Conservation (phyloP, 2,888 invertebrate species). For the Sarcophaga carnaria region DNA sequence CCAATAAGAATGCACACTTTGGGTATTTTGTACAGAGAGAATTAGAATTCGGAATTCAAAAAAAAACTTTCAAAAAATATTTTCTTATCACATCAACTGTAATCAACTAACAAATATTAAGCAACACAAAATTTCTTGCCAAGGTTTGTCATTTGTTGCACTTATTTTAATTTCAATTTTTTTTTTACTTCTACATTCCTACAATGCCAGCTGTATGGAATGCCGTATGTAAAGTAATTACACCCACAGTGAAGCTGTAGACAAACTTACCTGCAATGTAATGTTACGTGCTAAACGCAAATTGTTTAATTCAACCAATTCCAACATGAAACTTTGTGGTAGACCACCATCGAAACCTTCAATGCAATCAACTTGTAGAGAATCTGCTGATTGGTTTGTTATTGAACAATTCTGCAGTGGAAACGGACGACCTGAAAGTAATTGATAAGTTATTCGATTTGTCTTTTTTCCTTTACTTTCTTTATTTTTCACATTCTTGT, state of each 20-base stretch:
- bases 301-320: slow-evolving; percentile 88
- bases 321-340: slow-evolving; percentile 93
- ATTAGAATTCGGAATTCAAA: too few relatives aligned
- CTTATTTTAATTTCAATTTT: background rate
- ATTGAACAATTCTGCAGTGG: slow-evolving; percentile 94
- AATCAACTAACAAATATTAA: slow-evolving; percentile 44
- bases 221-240: background rate
- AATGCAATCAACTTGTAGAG: slow-evolving; percentile 91
- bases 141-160: background rate
- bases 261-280: slow-evolving; percentile 78
- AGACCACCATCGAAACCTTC: slow-evolving; percentile 94
- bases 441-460: slow-evolving; percentile 35
- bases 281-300: slow-evolving; percentile 82
- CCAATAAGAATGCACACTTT: too few relatives aligned
- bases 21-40: too few relatives aligned
- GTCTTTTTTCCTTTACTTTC: background rate
- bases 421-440: slow-evolving; percentile 89
- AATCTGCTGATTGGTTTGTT: slow-evolving; percentile 92
- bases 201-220: background rate
- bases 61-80: background rate
- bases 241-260: background rate
- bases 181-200: too few relatives aligned
- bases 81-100: slow-evolving; percentile 27
- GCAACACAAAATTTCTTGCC: background rate
- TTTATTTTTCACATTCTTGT: background rate